These are phyloP conservation scores for Corbicula japonica DNA, from an alignment of 2,888 invertebrate species.

Conservation along the genomic window DNA sequence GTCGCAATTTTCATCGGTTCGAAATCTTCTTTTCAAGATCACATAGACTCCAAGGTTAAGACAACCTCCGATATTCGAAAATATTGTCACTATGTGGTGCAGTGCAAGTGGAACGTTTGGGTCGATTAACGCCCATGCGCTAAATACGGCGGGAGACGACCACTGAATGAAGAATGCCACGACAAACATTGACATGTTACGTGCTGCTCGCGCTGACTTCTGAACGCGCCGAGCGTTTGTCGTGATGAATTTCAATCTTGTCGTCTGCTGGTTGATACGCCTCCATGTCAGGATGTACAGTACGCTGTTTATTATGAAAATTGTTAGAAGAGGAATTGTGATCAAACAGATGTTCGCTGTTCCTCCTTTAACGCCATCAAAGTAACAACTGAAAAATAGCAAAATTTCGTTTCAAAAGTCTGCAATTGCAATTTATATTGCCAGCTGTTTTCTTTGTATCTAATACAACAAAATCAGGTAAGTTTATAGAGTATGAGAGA, in stretches of 20 bases:
- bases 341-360: conserved; percentile 62
- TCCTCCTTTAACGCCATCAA: conserved; percentile 65
- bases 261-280: conserved; percentile 48
- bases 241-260: conserved; percentile 19
- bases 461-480: no score
- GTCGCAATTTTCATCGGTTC: no score
- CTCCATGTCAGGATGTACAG: conserved; percentile 69
- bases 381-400: conserved; percentile 65
- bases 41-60: conserved; percentile 58
- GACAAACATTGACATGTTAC: conserved; percentile 65
- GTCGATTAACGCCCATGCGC: conserved; percentile 52
- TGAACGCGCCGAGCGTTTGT: conserved; percentile 10
- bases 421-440: no score
- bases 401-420: no score
- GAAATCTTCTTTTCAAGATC: conserved; percentile 54
- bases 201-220: conserved; percentile 51
- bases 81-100: conserved; percentile 63
- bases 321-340: conserved; percentile 57
- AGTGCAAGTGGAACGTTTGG: conserved; percentile 53
- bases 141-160: conserved; percentile 64
- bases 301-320: conserved; percentile 59
- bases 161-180: conserved; percentile 65
- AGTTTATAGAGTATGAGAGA: no score
- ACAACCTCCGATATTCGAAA: conserved; percentile 62
- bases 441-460: no score